These are phyloP conservation scores for Melanotus villosus DNA, from an alignment of 2,888 invertebrate species.

Conservation along the genomic window DNA sequence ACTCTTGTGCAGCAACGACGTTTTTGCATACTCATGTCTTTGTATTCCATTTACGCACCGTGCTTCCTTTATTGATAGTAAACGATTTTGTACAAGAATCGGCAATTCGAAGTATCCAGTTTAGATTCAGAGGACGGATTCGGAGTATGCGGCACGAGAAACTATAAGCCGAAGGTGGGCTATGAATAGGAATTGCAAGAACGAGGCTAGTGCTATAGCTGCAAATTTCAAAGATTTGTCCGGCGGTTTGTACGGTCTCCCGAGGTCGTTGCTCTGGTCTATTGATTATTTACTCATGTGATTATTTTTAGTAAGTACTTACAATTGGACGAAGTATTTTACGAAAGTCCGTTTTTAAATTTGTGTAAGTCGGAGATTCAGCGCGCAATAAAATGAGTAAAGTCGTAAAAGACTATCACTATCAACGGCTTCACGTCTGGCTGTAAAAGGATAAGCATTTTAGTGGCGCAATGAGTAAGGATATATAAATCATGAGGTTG, in stretches of 20 bases:
- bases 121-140: neutral
- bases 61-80: constrained; percentile 9
- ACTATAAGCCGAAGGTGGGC: constrained; percentile 3
- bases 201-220: neutral
- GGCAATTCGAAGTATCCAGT: constrained; percentile 5
- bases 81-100: constrained; percentile 7
- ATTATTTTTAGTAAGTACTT: constrained; percentile 2
- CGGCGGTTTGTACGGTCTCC: constrained; percentile 1
- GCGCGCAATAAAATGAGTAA: too few relatives aligned
- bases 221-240: constrained; percentile 7
- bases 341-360: neutral
- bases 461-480: too few relatives aligned
- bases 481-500: too few relatives aligned
- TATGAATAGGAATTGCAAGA: constrained; percentile 9
- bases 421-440: too few relatives aligned
- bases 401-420: too few relatives aligned
- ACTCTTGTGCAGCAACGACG: too few relatives aligned
- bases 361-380: too few relatives aligned
- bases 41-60: neutral
- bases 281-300: constrained; percentile 13
- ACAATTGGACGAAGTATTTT: neutral
- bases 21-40: neutral
- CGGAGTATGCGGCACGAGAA: neutral
- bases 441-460: too few relatives aligned
- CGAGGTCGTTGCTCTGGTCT: constrained; percentile 15